Evolutionary conservation across 2,888 invertebrate species (phyloP), one percentile per base, ranked within the genome.

Genomic region (Lycaena phlaeas): DNA sequence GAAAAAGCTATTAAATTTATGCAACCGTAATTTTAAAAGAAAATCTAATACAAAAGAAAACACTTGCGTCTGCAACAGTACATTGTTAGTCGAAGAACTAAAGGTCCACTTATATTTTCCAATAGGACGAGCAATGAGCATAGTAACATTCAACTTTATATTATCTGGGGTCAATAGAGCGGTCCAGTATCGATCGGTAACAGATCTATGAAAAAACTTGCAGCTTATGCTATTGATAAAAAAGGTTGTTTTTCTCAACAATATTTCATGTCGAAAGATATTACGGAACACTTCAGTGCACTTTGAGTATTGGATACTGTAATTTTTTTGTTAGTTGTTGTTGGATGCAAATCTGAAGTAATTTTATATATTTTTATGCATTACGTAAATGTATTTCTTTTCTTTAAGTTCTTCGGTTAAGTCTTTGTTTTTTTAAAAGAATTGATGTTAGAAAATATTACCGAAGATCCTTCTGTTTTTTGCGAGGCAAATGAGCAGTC

Each of bases 101-200:
- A 74, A 72, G 68, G 70, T 65, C 72, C 69, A 64, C 77, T 75
- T 61, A 60, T 69, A 71, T 78, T 76, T 77, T 76, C 77, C 79
- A 72, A 78, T 76, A 79, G 77, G 70, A 56, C 66, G 74, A 64
- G 61, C 68, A 67, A 56, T 65, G 74, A 64, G 61, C 68, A 67
- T 64, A 68, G 73, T 72, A 74, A 74, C 75, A 72, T 76, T 72
- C 71, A 79, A 81, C 70, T 79, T 77, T 75, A 78, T 79, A 81
- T 78, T 78, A 79, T 77, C 73, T 72, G 61, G 70, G 77, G 74
- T 71, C 74, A 68, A 54, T 56, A 64, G 59, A 63, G 56, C 59
- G 53, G 50, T 53, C 54, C 53, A 42, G 42, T 54, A 62, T 60
- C 59, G 61, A 61, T 63, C 55, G 44, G 40, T 46, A 43, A 49